Conservation (phyloP, 2,113 vertebrate species). For the Lepus americanus region DNA sequence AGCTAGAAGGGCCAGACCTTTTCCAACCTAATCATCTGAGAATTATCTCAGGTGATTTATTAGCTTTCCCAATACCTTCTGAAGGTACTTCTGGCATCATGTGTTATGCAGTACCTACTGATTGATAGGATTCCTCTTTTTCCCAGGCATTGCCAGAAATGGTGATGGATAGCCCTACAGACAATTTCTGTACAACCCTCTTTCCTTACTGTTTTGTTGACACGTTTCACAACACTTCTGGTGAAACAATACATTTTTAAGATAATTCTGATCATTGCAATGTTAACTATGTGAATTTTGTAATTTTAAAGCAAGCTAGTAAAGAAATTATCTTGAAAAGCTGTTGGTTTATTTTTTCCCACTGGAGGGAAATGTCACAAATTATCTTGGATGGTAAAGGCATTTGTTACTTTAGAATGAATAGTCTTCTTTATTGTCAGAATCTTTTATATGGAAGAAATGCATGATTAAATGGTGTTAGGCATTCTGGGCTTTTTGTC, state of each 20-base stretch:
- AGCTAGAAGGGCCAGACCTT: background rate
- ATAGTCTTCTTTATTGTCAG: background rate
- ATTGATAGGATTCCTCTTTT: background rate
- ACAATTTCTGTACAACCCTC: background rate
- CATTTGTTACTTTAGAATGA: background rate
- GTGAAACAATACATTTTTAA: background rate
- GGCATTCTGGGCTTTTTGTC: background rate
- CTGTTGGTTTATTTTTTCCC: background rate
- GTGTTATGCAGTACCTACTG: background rate
- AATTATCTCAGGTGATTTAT: background rate
- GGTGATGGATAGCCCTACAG: background rate
- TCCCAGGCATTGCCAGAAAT: background rate
- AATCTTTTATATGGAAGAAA: background rate
- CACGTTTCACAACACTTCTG: background rate
- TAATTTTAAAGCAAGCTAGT: background rate
- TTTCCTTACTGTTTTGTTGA: background rate
- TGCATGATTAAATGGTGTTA: background rate
- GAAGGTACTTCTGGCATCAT: background rate
- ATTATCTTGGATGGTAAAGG: background rate
- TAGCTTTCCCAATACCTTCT: background rate
- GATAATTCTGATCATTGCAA: background rate
- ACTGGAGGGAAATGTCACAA: background rate
- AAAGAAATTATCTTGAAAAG: constrained; percentile 2
- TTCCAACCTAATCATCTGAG: background rate
- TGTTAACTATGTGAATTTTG: background rate